These are phyloP conservation scores for Pantherophis vulpinus DNA, from an alignment of 2,797 vertebrate species.

Conservation along the genomic window DNA sequence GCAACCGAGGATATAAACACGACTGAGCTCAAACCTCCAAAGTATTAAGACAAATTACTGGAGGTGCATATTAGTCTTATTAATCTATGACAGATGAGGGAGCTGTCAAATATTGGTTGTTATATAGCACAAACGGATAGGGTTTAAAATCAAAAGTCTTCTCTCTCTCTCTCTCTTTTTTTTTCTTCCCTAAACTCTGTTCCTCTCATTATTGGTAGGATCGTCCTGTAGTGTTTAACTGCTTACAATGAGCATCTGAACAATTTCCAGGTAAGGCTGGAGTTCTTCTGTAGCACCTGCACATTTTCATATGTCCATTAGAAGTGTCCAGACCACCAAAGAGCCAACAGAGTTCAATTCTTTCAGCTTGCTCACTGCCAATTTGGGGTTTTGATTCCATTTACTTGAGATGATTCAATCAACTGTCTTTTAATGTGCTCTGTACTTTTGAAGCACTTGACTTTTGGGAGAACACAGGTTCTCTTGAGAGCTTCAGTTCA, in stretches of 20 bases:
- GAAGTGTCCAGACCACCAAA: constrained; percentile 70
- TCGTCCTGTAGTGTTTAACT: constrained; percentile 67
- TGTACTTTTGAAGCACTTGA: constrained; percentile 40
- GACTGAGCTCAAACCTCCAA: constrained; percentile 53
- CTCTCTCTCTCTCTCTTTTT: not conserved
- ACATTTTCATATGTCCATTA: constrained; percentile 75
- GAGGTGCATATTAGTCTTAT: constrained; percentile 49
- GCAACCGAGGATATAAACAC: constrained; percentile 58
- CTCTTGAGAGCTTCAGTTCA: constrained; percentile 48
- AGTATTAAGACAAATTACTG: constrained; percentile 60
- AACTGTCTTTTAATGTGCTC: not conserved
- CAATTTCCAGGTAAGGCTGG: constrained; percentile 71
- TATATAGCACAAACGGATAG: constrained; percentile 4
- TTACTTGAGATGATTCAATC: constrained; percentile 15
- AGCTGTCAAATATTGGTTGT: constrained; percentile 43
- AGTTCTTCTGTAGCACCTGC: constrained; percentile 69
- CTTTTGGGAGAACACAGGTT: constrained; percentile 14
- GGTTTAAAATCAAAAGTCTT: constrained; percentile 58
- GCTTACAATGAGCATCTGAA: constrained; percentile 75
- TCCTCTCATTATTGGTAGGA: constrained; percentile 58
- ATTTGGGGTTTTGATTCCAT: not conserved
- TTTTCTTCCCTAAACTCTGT: constrained; percentile 30
- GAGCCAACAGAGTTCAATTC: constrained; percentile 64
- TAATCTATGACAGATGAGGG: constrained; percentile 56
- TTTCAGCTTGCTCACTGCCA: constrained; percentile 53